These are phyloP conservation scores for Conus betulinus DNA, from an alignment of 1,140 invertebrate species.

Conservation along the genomic window DNA sequence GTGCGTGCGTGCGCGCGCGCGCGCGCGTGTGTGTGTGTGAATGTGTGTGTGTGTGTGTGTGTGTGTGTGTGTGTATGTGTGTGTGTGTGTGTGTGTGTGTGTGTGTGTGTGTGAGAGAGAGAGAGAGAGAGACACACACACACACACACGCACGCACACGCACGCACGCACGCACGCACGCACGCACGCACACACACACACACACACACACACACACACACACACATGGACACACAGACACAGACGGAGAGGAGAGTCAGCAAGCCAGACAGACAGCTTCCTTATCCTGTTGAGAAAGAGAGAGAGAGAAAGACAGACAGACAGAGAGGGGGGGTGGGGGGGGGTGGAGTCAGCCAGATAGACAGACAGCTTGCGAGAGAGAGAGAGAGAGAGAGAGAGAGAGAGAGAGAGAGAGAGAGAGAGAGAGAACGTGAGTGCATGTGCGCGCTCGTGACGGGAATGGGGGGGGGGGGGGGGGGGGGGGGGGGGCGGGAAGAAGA, in stretches of 20 bases:
- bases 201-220: constrained; percentile 27
- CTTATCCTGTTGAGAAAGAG: not conserved
- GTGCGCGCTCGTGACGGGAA: too few species aligned
- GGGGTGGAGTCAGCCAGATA: too few species aligned
- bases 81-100: too few species aligned
- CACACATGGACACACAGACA: constrained; percentile 18
- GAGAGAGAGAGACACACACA: not conserved
- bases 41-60: constrained; percentile 19
- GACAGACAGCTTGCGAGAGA: too few species aligned
- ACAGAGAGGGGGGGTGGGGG: too few species aligned
- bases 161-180: constrained; percentile 3
- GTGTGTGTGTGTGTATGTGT: not conserved
- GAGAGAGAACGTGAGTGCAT: too few species aligned
- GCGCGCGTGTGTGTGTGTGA: constrained; percentile 19
- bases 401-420: too few species aligned
- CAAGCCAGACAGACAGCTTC: too few species aligned
- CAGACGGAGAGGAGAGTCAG: not conserved
- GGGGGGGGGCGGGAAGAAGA: too few species aligned
- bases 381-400: too few species aligned
- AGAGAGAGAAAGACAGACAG: not conserved
- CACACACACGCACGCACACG: constrained; percentile 15
- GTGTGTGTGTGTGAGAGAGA: too few species aligned
- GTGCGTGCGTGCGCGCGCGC: constrained; percentile 5
- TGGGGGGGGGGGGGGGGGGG: too few species aligned
- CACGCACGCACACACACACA: constrained; percentile 28